Conservation (phyloP, 1,140 invertebrate species). For the Theocolax elegans region DNA sequence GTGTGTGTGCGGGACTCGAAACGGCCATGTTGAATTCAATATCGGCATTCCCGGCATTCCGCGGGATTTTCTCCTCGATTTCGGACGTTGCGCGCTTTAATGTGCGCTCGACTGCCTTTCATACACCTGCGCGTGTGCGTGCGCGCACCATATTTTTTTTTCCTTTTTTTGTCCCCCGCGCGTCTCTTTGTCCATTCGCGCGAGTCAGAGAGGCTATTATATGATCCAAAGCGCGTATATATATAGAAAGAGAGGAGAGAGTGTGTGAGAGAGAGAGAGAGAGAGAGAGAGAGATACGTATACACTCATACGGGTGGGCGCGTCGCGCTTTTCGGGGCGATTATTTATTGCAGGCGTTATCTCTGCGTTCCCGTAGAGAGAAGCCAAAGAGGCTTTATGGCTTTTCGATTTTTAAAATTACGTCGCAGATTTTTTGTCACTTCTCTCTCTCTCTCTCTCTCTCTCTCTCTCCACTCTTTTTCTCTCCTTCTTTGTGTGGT, state of each 20-base stretch:
- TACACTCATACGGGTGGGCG: neutral
- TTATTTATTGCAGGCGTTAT: conserved; percentile 33
- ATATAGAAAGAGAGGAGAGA: no score
- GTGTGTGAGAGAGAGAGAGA: neutral
- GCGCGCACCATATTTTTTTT: no score
- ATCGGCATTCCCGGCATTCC: conserved; percentile 65
- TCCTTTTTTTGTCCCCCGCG: neutral
- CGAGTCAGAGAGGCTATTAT: no score
- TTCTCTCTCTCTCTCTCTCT: neutral
- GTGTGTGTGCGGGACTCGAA: conserved; percentile 33
- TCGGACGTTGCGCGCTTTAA: conserved; percentile 54
- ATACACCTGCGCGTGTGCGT: conserved; percentile 40
- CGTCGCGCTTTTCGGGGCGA: neutral
- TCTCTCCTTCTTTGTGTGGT: neutral
- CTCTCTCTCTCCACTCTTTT: no score
- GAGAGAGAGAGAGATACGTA: neutral
- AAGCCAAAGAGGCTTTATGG: conserved; percentile 13
- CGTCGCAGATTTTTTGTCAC: neutral
- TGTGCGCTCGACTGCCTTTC: conserved; percentile 39
- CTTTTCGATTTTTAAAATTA: conserved; percentile 37
- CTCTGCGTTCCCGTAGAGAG: neutral
- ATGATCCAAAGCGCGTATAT: no score
- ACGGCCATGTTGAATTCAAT: conserved; percentile 69
- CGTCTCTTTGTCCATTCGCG: no score
- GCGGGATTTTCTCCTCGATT: conserved; percentile 54